Evolutionary conservation across 2,888 invertebrate species (phyloP).

Genomic region (Pheosia tremula): DNA sequence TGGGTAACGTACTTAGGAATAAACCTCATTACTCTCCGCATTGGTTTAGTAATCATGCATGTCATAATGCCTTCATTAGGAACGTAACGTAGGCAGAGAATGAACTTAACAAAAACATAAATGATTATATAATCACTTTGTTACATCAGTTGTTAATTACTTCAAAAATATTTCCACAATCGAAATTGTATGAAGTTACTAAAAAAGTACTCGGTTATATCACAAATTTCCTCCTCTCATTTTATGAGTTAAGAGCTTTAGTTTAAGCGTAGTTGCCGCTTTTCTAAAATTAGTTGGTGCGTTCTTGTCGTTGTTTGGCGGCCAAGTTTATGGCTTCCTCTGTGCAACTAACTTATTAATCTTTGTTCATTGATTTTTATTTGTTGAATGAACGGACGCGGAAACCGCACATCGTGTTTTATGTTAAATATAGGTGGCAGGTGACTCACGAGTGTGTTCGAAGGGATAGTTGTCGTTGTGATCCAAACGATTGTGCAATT

Average conservation of each 20-base stretch:
- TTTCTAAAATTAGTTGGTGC: slow-evolving; percentile 47
- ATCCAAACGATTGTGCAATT: not conserved
- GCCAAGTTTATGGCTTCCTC: slow-evolving; percentile 52
- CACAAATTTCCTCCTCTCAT: slow-evolving; percentile 27
- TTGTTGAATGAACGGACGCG: slow-evolving; percentile 16
- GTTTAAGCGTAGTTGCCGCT: slow-evolving; percentile 27
- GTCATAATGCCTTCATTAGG: no score
- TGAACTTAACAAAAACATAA: not conserved
- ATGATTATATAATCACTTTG: not conserved
- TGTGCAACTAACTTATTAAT: slow-evolving; percentile 40
- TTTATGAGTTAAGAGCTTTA: slow-evolving; percentile 29
- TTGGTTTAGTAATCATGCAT: no score
- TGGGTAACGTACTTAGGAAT: no score
- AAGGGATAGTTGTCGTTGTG: not conserved
- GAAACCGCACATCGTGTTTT: slow-evolving; percentile 15
- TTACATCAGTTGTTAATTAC: slow-evolving; percentile 11
- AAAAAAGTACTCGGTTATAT: slow-evolving; percentile 30
- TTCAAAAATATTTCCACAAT: slow-evolving; percentile 30
- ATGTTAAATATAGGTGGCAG: slow-evolving; percentile 14
- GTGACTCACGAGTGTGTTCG: slow-evolving; percentile 14
- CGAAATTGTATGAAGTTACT: slow-evolving; percentile 30
- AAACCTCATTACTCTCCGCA: no score
- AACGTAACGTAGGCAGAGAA: no score
- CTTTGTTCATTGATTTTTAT: slow-evolving; percentile 38
- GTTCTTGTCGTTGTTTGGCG: slow-evolving; percentile 36